A percentile compares a stretch with the other conserved stretches of the same genome.
These are phyloP conservation scores for Brachionus manjavacas DNA, from an alignment of 1,140 invertebrate species.

Conservation along the genomic window DNA sequence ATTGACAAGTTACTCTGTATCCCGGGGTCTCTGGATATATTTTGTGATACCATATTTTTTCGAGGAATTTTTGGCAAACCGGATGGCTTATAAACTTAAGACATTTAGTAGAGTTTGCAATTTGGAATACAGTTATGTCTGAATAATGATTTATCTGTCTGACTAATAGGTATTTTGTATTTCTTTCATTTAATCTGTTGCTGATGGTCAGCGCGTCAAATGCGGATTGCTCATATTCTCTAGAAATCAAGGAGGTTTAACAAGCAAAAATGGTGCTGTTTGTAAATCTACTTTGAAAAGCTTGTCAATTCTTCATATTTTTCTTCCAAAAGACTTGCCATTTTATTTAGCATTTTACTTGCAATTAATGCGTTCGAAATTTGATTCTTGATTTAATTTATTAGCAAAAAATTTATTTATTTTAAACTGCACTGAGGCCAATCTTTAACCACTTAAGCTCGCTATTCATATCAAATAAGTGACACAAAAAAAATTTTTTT, in stretches of 20 bases:
- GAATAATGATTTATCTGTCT: background rate
- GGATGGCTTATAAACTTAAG: constrained; percentile 29
- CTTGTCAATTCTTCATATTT: background rate
- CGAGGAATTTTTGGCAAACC: constrained; percentile 28
- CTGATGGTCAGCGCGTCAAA: background rate
- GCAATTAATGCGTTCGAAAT: background rate
- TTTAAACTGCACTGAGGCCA: no score
- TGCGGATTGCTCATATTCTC: background rate
- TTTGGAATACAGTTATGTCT: background rate
- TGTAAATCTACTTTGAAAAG: background rate
- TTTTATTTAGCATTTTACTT: constrained; percentile 6
- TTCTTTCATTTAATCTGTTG: background rate
- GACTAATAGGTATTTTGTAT: constrained; percentile 10
- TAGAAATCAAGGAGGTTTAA: background rate
- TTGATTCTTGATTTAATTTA: background rate
- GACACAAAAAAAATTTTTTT: no score
- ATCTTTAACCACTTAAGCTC: no score
- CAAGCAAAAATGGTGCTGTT: background rate
- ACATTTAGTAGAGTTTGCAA: background rate
- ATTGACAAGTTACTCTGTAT: background rate
- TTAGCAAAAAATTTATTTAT: no score
- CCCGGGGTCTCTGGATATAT: background rate
- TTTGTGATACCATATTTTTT: constrained; percentile 41
- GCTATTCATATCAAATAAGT: no score
- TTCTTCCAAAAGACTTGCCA: background rate